Conservation (phyloP, 37 sponge, comb jelly and placozoan species). For the Lycopodina hypogea region DNA sequence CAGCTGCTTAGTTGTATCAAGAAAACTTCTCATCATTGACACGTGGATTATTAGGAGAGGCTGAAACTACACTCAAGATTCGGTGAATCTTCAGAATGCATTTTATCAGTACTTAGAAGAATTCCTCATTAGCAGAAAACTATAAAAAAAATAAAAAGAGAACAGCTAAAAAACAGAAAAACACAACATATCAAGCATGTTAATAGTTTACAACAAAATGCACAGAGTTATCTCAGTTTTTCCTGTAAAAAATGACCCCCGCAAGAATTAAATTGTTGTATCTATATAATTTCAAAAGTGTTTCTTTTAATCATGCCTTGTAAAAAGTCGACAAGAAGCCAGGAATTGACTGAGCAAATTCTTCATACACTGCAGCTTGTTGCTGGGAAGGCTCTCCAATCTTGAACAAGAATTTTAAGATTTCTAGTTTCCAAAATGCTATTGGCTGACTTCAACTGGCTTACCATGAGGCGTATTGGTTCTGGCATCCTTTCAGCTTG, state of each 20-base stretch:
- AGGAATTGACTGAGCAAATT: slow-evolving; percentile 89
- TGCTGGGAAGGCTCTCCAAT: slow-evolving; percentile 75
- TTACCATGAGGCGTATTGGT: slow-evolving; percentile 58
- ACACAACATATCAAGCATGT: neutral
- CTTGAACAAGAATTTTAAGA: slow-evolving; percentile 25
- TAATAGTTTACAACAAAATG: neutral
- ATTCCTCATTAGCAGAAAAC: slow-evolving; percentile 77
- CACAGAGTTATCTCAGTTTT: slow-evolving; percentile 14
- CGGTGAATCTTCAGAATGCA: slow-evolving; percentile 76
- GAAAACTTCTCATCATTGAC: slow-evolving; percentile 68
- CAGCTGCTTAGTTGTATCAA: slow-evolving; percentile 70
- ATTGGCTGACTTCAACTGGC: neutral
- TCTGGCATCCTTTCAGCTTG: slow-evolving; percentile 93
- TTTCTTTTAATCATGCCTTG: neutral
- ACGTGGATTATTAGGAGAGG: slow-evolving; percentile 72
- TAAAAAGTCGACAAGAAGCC: slow-evolving; percentile 82
- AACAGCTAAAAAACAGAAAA: neutral
- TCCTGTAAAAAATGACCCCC: neutral
- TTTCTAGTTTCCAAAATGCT: too few species aligned
- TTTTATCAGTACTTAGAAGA: slow-evolving; percentile 68
- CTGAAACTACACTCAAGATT: slow-evolving; percentile 49
- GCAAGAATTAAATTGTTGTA: neutral
- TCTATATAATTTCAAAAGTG: neutral
- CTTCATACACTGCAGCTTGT: slow-evolving; percentile 70
- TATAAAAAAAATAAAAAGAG: too few species aligned